Percentiles rank a stretch among this genome's conserved stretches.
These are phyloP conservation scores for Tetragnatha versicolor DNA, from an alignment of 1,140 invertebrate species.

Conservation along the genomic window DNA sequence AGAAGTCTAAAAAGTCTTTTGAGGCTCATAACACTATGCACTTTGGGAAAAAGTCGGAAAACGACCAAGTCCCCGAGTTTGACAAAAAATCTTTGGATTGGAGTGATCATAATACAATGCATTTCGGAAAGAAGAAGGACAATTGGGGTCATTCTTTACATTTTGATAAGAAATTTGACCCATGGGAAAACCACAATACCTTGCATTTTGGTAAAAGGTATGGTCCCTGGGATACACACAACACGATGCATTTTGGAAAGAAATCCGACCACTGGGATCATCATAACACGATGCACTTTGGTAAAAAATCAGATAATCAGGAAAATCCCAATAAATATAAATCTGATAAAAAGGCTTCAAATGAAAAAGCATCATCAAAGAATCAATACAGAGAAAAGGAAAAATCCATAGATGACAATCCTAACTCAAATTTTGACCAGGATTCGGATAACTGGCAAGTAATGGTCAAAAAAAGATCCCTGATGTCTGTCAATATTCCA, in stretches of 20 bases:
- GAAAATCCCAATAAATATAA: slow-evolving; percentile 14
- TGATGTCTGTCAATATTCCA: no score
- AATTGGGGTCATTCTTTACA: no score
- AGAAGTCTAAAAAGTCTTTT: neutral
- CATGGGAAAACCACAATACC: neutral
- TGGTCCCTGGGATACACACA: slow-evolving; percentile 3
- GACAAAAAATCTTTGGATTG: neutral
- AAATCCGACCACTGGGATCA: slow-evolving; percentile 12
- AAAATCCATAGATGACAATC: no score
- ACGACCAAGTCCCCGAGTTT: neutral
- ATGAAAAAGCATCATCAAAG: no score
- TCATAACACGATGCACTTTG: slow-evolving; percentile 38
- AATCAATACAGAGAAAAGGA: no score
- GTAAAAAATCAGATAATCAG: slow-evolving; percentile 1
- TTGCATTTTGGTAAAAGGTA: slow-evolving; percentile 7
- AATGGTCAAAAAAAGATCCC: no score
- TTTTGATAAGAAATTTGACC: neutral
- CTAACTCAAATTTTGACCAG: no score
- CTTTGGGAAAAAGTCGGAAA: slow-evolving; percentile 9
- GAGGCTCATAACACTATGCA: slow-evolving; percentile 1
- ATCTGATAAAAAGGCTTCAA: slow-evolving; percentile 2
- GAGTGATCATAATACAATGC: slow-evolving; percentile 3
- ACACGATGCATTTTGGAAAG: slow-evolving; percentile 43
- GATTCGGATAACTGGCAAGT: no score
- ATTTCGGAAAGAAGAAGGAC: slow-evolving; percentile 6